Conservation (phyloP, 2,888 invertebrate genomes). For the Teleiodes luculella region DNA sequence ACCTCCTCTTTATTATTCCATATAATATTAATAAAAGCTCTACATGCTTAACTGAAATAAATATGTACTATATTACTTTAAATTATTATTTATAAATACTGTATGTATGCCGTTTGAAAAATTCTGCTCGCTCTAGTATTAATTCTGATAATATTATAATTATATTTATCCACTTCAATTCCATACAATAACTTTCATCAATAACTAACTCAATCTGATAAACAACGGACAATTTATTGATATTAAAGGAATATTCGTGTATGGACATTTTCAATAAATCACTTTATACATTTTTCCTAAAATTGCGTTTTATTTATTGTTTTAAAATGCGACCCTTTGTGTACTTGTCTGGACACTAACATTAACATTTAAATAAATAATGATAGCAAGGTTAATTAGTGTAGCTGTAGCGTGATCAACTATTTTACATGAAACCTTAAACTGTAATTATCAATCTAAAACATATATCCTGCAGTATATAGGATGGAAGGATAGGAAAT, state of each 20-base stretch:
- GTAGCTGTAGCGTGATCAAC: neutral
- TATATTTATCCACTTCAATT: neutral
- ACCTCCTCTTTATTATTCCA: no score
- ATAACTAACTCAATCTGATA: neutral
- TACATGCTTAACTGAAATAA: no score
- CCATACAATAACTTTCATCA: neutral
- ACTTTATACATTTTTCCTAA: slow-evolving; percentile 73
- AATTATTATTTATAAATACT: neutral
- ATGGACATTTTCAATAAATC: slow-evolving; percentile 55
- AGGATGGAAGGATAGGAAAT: no score
- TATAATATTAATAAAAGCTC: no score
- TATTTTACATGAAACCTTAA: neutral
- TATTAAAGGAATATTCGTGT: slow-evolving; percentile 3
- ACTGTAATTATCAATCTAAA: no score
- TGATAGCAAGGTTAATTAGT: neutral
- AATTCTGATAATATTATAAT: neutral
- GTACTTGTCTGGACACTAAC: no score
- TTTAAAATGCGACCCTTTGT: neutral
- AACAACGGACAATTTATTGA: neutral
- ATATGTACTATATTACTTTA: no score
- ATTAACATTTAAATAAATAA: neutral
- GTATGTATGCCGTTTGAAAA: neutral
- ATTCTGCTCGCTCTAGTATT: neutral
- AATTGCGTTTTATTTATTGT: slow-evolving; percentile 40
- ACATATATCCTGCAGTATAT: no score